A percentile compares a stretch with the other conserved stretches of the same genome.
These are phyloP conservation scores for Zoanthus sansibaricus DNA, from an alignment of 92 coral and sea anemone genomes.

Conservation along the genomic window DNA sequence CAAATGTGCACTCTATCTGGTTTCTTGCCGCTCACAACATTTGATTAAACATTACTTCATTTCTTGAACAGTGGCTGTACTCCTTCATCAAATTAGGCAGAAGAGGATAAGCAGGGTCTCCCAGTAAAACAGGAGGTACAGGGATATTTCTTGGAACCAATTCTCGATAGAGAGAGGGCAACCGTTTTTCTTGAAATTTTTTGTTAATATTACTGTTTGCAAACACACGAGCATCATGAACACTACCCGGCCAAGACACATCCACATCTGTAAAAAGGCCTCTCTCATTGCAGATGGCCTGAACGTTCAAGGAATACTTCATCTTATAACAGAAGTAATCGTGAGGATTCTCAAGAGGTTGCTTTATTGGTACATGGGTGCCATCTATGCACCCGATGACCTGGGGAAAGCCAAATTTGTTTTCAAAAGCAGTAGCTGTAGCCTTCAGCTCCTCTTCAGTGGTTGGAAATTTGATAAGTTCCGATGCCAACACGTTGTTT, in stretches of 20 bases:
- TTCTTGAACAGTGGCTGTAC: conserved; percentile 48
- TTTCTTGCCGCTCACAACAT: conserved; percentile 44
- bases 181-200: conserved; percentile 35
- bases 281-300: conserved; percentile 43
- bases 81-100: conserved; percentile 44
- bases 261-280: conserved; percentile 38
- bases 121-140: conserved; percentile 40
- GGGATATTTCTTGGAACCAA: conserved; percentile 38
- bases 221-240: conserved; percentile 26
- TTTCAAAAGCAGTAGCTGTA: conserved; percentile 42
- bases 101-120: conserved; percentile 52
- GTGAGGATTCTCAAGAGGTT: conserved; percentile 58
- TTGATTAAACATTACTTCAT: conserved; percentile 43
- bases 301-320: conserved; percentile 62
- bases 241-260: conserved; percentile 29
- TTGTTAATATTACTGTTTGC: conserved; percentile 27
- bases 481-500: conserved; percentile 35
- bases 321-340: conserved; percentile 60
- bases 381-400: conserved; percentile 61
- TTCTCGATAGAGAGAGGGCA: conserved; percentile 42
- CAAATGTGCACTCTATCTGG: conserved; percentile 43
- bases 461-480: conserved; percentile 45
- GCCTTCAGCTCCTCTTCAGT: conserved; percentile 59
- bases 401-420: conserved; percentile 51
- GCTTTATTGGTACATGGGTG: conserved; percentile 59